These are phyloP conservation scores for Psittacula echo DNA, from an alignment of 2,797 vertebrate genomes.

Conservation along the genomic window DNA sequence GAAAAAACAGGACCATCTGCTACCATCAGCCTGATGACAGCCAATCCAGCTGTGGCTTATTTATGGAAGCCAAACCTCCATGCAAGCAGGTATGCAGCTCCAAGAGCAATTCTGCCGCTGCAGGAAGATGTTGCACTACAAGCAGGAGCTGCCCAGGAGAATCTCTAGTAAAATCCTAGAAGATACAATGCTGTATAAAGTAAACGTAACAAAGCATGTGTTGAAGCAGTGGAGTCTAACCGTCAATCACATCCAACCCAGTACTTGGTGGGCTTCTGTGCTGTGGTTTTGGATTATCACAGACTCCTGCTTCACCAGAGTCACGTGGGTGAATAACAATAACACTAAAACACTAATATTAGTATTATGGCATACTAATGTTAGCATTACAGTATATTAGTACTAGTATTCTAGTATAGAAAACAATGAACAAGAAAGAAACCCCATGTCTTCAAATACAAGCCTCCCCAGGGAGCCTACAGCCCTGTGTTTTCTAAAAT, in stretches of 20 bases:
- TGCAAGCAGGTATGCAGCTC: not conserved
- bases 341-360: not conserved
- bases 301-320: not conserved
- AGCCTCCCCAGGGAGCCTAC: not conserved
- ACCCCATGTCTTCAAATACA: rapidly evolving
- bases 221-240: not conserved
- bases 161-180: not conserved
- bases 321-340: not conserved
- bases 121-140: not conserved
- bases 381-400: not conserved
- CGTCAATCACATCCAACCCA: not conserved
- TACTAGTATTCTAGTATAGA: not conserved
- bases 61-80: not conserved
- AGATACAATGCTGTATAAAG: not conserved
- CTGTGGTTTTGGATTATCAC: not conserved
- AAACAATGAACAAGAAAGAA: not conserved
- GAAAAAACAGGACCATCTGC: not conserved
- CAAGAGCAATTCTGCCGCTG: not conserved
- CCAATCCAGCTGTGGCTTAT: not conserved
- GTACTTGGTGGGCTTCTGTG: not conserved
- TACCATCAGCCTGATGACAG: not conserved
- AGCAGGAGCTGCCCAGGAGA: not conserved
- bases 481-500: not conserved
- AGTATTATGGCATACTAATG: not conserved
- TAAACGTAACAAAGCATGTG: not conserved